Evolutionary conservation across 1,140 invertebrate species (phyloP), one percentile per base, ranked within the genome.

Genomic region (Centruroides sculpturatus): DNA sequence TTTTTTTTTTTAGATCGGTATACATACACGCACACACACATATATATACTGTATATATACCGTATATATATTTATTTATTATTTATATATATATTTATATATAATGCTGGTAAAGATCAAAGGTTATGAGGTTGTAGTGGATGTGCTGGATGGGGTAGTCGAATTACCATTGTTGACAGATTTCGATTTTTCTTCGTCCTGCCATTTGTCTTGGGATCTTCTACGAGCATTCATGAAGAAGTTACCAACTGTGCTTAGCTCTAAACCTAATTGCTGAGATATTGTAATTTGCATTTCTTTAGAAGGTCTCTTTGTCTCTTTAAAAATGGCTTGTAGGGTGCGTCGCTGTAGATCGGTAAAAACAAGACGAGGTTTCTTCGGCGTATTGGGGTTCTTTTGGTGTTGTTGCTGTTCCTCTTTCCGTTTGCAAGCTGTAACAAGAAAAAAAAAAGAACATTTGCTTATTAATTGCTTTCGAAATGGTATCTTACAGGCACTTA

Each of bases 201-300:
- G 91, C 94, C 94, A 98, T 73, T 98, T 98, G 77, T 99, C 96
- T 85, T 97, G 92, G 4, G 92, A 95, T 58, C 96, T 82, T 66
- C 96, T 82, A 57, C 96, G 79, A 36, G 96, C 96, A 76, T 99
- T 99, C 97, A 99, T 99, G 80, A 99, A 99, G 81, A 99, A 99
- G 75, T 99, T 99, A 41, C 95, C 95, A 13, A 99, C 96, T 13
- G 97, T 99, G 48, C 93, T 97, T 34, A 95, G 92, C 75, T 99
- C 95, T 59, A 99, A 81, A 64, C 94, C 93, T 67, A 99, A 79
- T 74, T 99, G 95, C 67, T 96, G 82, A 46, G 94, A 92, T 77
- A 99, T 99, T 66, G 95, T 98, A 67, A 97, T 90, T 79, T 99
- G 97, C 95, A 99, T 98, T 79, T 99, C 97, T 77, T 99, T 98